Evolutionary conservation across 2,888 invertebrate species (phyloP).

Genomic region (Mesopsocus fuscifrons): DNA sequence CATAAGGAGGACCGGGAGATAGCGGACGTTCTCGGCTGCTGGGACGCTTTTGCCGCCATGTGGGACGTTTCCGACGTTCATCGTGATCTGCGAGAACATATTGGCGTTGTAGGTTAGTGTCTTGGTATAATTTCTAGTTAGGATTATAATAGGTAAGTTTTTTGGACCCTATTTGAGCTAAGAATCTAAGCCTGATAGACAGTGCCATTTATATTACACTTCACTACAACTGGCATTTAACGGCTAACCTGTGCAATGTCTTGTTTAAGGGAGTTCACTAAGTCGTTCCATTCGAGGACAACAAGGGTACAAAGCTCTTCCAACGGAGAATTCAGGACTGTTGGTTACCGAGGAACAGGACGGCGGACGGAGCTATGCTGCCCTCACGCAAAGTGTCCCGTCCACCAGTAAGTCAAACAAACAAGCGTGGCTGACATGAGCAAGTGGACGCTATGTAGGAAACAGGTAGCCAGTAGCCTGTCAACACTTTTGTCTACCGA

Average conservation of each 20-base stretch:
- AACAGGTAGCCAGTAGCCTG: too few relatives aligned
- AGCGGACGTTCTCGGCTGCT: slow-evolving; percentile 30
- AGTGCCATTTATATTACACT: too few relatives aligned
- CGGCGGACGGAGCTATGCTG: neutral
- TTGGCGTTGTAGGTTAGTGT: slow-evolving; percentile 70
- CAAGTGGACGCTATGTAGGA: too few relatives aligned
- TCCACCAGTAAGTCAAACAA: slow-evolving; percentile 7
- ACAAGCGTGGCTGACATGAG: neutral
- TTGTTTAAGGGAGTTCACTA: slow-evolving; percentile 47
- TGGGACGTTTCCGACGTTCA: slow-evolving; percentile 94
- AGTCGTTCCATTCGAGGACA: slow-evolving; percentile 61
- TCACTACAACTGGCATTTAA: too few relatives aligned
- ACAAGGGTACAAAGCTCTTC: slow-evolving; percentile 14
- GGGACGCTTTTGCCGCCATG: slow-evolving; percentile 74
- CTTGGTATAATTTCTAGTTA: too few relatives aligned
- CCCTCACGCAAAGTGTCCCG: neutral
- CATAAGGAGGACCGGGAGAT: slow-evolving; percentile 7
- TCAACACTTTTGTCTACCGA: too few relatives aligned
- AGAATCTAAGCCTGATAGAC: too few relatives aligned
- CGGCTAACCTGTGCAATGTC: too few relatives aligned
- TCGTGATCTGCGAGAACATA: slow-evolving; percentile 79
- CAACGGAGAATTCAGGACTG: slow-evolving; percentile 8
- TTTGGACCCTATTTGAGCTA: too few relatives aligned
- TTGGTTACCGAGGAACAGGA: neutral
- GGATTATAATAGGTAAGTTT: slow-evolving; percentile 11